Evolutionary conservation across 2,113 vertebrate genomes (phyloP), one percentile per base, ranked within the genome.

Genomic region (Muntiacus muntjak): DNA sequence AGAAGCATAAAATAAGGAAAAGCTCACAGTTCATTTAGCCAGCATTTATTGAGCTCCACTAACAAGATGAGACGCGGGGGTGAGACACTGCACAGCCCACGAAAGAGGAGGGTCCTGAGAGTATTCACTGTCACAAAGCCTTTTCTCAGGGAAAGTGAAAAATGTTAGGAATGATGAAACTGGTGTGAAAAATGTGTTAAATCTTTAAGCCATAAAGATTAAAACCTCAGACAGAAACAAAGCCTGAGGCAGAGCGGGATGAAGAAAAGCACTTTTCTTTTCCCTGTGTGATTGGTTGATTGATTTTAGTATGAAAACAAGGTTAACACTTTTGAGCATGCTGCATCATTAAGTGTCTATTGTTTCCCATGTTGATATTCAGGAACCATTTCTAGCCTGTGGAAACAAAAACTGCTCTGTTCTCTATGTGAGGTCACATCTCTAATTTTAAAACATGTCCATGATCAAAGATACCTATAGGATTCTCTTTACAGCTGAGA

Each of bases 391-490:
- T 92, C 62, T 82, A 95, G 84, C 47, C 36, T 60, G 6, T 71
- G 93, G 33, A 88, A 64, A 81, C 81, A 58, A 71, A 84, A 28
- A 60, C 25, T 85, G 6, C 23, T 97, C 28, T 57, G 43, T 58
- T 43, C 1, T 83, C 17, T 87, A 58, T 52, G 26, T 95, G 67
- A 94, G 79, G 26, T 88, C 58, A 74, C 15, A 15, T 60, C 21
- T 85, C 88, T 88, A 74, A 94, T 58, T 94, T 95, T 85, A 84
- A 91, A 84, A 93, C 71, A 92, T 86, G 89, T 76, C 40, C 6
- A 83, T 67, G 25, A 81, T 94, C 81, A 96, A 89, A 94, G 19
- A 50, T 83, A 60, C 25, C 76, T 71, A 55, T 0, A 23, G 15
- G 30, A 71, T 16, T 25, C 52, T 95, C 19, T 40, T 67, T 71